Conservation (phyloP, 2,888 invertebrate genomes). For the Hydroisotoma schaefferi region DNA sequence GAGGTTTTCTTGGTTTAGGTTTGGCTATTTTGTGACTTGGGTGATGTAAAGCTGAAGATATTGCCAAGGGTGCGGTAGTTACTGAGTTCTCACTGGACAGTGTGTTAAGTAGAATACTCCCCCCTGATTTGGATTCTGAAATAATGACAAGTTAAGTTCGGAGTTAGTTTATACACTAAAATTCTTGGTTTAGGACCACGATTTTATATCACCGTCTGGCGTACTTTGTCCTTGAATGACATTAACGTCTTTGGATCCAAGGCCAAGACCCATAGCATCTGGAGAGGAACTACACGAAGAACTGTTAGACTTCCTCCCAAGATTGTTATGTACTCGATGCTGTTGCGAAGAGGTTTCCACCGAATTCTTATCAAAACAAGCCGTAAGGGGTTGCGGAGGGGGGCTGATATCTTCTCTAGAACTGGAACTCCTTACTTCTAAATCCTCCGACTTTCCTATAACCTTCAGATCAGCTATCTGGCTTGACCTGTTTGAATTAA, state of each 20-base stretch:
- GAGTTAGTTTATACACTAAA: no score
- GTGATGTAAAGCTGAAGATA: not conserved
- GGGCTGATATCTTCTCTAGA: not conserved
- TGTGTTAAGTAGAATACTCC: not conserved
- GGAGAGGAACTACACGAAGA: not conserved
- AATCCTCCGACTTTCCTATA: conserved; percentile 24
- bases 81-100: not conserved
- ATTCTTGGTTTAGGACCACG: no score
- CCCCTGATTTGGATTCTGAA: not conserved
- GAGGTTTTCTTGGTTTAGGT: conserved; percentile 28
- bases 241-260: not conserved
- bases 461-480: conserved; percentile 40
- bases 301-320: not conserved
- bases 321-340: not conserved
- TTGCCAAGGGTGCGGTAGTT: not conserved
- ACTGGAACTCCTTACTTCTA: not conserved
- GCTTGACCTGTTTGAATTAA: conserved; percentile 32
- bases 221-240: not conserved
- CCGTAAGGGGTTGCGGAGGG: not conserved
- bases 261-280: not conserved
- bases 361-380: no score
- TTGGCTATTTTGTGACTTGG: conserved; percentile 28
- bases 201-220: no score
- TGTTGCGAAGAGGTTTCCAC: no score
- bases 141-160: not conserved